Conservation (phyloP, 2,113 vertebrate genomes). For the Poicephalus meyeri region DNA sequence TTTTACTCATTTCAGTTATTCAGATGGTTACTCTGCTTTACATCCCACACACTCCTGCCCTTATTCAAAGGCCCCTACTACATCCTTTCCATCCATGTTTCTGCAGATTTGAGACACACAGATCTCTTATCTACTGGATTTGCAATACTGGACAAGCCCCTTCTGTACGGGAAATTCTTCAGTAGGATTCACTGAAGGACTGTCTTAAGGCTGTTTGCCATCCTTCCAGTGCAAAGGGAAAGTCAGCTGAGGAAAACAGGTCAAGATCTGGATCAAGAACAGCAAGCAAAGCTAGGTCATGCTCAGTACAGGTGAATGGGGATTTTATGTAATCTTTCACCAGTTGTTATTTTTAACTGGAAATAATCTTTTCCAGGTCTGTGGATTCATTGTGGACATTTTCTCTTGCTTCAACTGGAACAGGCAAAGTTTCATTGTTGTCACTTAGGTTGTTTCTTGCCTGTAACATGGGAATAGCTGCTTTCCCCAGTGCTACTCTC, state of each 20-base stretch:
- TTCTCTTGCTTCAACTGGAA: background rate
- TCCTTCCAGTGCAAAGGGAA: background rate
- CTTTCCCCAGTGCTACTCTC: background rate
- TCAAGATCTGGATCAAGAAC: background rate
- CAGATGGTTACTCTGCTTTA: background rate
- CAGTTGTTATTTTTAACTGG: background rate
- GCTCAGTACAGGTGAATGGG: background rate
- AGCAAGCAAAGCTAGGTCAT: background rate
- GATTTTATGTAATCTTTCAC: background rate
- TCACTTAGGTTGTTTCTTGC: background rate
- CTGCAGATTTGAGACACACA: background rate
- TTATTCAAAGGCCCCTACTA: background rate
- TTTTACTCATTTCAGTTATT: background rate
- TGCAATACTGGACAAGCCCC: background rate
- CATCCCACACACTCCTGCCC: rapidly evolving
- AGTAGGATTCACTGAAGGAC: background rate
- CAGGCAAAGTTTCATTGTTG: background rate
- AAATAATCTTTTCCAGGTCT: background rate
- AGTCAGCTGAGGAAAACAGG: background rate
- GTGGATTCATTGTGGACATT: background rate
- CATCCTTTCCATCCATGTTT: background rate
- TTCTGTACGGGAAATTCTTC: background rate
- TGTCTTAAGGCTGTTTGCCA: background rate
- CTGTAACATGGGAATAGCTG: background rate
- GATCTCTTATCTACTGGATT: background rate